A percentile compares a stretch with the other conserved stretches of the same genome.
These are phyloP conservation scores for Rhynchonema sp. DNA, from an alignment of 2,888 invertebrate species.

Conservation along the genomic window DNA sequence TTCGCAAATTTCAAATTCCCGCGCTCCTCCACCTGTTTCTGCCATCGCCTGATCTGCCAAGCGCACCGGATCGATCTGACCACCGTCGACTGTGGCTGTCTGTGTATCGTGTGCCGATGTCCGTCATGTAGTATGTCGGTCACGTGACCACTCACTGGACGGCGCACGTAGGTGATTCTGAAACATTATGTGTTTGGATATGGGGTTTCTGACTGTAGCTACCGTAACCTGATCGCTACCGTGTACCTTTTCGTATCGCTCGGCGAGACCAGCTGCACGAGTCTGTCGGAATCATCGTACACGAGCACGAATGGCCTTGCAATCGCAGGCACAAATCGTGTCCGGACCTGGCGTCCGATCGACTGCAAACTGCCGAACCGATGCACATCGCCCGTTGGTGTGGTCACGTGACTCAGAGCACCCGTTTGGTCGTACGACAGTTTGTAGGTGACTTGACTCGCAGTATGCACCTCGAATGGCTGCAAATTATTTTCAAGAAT, in stretches of 20 bases:
- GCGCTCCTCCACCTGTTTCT: no score
- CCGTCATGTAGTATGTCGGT: not conserved
- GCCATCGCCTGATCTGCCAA: not conserved
- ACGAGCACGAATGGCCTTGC: not conserved
- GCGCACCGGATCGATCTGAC: not conserved
- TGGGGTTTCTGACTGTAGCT: no score
- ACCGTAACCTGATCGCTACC: not conserved
- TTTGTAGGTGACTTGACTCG: not conserved
- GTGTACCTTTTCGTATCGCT: not conserved
- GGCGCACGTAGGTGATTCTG: no score
- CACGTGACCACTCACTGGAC: no score
- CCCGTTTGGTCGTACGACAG: slow-evolving; percentile 11
- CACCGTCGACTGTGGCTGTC: not conserved
- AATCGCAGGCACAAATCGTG: not conserved
- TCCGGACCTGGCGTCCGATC: not conserved
- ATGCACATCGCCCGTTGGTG: slow-evolving; percentile 9
- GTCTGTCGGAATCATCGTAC: not conserved
- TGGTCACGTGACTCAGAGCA: slow-evolving; percentile 8
- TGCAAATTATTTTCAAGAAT: not conserved
- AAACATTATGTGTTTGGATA: no score
- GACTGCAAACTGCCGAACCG: slow-evolving; percentile 8
- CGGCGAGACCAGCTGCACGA: not conserved
- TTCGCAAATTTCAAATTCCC: no score
- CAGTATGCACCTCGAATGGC: not conserved
- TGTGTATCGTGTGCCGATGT: not conserved